Percentiles rank a stretch among this genome's conserved stretches.
Evolutionary conservation across 2,797 vertebrate species (phyloP).

Genomic region (Sternarchorhynchus goeldii): DNA sequence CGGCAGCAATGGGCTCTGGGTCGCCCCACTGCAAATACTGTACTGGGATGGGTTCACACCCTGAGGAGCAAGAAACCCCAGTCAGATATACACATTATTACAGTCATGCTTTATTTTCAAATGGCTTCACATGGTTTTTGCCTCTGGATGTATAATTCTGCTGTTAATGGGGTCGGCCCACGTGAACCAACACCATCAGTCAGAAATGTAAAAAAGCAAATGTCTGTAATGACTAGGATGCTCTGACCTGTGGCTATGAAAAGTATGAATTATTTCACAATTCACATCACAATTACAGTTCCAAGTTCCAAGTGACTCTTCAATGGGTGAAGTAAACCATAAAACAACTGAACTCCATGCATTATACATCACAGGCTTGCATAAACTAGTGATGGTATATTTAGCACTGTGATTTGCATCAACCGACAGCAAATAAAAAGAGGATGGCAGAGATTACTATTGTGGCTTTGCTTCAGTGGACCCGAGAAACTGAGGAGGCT

Average conservation of each 20-base stretch:
- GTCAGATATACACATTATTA: background rate
- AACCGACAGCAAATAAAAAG: constrained; percentile 32
- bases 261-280: constrained; percentile 15
- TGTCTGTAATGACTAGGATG: constrained; percentile 4
- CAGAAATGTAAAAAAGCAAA: background rate
- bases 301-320: background rate
- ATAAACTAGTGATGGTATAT: constrained; percentile 43
- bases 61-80: constrained; percentile 64
- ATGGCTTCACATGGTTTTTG: background rate
- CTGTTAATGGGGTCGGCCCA: background rate
- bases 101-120: background rate
- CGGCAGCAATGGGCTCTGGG: constrained; percentile 96
- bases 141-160: background rate
- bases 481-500: constrained; percentile 5
- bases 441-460: constrained; percentile 18
- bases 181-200: background rate
- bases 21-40: constrained; percentile 96
- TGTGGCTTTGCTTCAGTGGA: constrained; percentile 27
- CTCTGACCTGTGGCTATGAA: constrained; percentile 8
- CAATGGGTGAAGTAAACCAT: background rate
- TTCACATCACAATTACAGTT: constrained; percentile 1
- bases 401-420: constrained; percentile 44
- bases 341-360: constrained; percentile 30
- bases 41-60: constrained; percentile 92
- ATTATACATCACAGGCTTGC: constrained; percentile 44